Percentiles rank a stretch among this genome's conserved stretches.
Evolutionary conservation across 2,113 vertebrate genomes (phyloP).

Genomic region (Paradisaea rubra): DNA sequence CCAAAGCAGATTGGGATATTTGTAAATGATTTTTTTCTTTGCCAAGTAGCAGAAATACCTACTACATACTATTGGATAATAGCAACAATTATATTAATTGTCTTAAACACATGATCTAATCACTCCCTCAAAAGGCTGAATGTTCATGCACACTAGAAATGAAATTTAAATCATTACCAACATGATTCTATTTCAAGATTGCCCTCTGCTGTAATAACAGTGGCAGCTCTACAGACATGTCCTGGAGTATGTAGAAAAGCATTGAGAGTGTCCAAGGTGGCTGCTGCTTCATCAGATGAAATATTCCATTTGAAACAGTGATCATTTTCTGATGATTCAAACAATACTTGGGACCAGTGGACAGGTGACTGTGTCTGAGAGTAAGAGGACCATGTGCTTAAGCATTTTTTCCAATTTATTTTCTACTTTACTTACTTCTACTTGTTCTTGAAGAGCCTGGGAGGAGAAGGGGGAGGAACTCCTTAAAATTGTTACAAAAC

Average conservation of each 20-base stretch:
- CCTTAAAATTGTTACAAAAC: not conserved
- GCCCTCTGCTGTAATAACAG: conserved; percentile 20
- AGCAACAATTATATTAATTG: not conserved
- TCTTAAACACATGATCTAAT: not conserved
- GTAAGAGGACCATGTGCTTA: not conserved
- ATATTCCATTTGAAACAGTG: not conserved
- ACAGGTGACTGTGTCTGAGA: not conserved
- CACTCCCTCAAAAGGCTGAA: not conserved
- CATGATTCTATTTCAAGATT: conserved; percentile 24
- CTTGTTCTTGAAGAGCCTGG: conserved; percentile 5
- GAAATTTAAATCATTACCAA: conserved; percentile 2
- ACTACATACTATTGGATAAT: not conserved
- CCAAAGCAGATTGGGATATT: not conserved
- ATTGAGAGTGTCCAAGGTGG: not conserved
- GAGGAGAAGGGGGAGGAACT: not conserved
- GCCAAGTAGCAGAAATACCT: not conserved
- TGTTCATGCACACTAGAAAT: not conserved
- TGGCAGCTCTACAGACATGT: not conserved
- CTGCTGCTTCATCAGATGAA: not conserved
- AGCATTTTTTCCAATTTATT: conserved; percentile 1
- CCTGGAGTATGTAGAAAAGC: not conserved
- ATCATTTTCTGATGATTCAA: not conserved
- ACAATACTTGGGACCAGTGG: not conserved
- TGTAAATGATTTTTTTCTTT: not conserved
- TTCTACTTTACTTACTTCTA: conserved; percentile 19